Conservation (phyloP, 1,140 invertebrate genomes). For the Dryas iulia region DNA sequence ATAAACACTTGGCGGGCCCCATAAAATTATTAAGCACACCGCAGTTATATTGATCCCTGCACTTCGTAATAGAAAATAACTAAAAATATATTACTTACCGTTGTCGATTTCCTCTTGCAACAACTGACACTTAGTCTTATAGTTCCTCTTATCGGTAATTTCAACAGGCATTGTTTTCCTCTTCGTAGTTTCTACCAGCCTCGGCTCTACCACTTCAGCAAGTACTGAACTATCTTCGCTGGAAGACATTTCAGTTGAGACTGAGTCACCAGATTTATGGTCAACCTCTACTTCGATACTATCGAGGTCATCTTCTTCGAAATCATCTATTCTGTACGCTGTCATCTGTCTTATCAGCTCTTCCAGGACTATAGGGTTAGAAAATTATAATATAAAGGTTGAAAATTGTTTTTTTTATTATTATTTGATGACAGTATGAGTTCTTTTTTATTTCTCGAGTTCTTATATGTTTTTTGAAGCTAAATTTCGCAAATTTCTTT, state of each 20-base stretch:
- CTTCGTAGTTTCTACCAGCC: constrained; percentile 40
- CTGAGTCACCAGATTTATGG: constrained; percentile 35
- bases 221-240: constrained; percentile 43
- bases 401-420: constrained; percentile 8
- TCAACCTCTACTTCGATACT: constrained; percentile 46
- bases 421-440: too few species aligned
- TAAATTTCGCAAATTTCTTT: too few species aligned
- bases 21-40: too few species aligned
- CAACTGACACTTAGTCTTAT: constrained; percentile 69
- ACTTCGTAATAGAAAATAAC: too few species aligned
- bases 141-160: constrained; percentile 47
- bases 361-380: constrained; percentile 80
- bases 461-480: too few species aligned
- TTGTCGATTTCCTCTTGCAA: constrained; percentile 68
- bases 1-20: too few species aligned
- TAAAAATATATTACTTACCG: too few species aligned
- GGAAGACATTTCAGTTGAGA: constrained; percentile 32
- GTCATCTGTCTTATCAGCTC: constrained; percentile 84
- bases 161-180: constrained; percentile 65
- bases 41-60: too few species aligned
- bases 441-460: too few species aligned
- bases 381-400: constrained; percentile 5
- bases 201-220: constrained; percentile 53
- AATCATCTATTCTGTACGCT: constrained; percentile 76
- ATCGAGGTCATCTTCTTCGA: constrained; percentile 69